Percentiles rank a stretch among this genome's conserved stretches.
phyloP scores from a whole-genome alignment of 2,113 vertebrate species.

The Nothoprocta pentlandii region DNA sequence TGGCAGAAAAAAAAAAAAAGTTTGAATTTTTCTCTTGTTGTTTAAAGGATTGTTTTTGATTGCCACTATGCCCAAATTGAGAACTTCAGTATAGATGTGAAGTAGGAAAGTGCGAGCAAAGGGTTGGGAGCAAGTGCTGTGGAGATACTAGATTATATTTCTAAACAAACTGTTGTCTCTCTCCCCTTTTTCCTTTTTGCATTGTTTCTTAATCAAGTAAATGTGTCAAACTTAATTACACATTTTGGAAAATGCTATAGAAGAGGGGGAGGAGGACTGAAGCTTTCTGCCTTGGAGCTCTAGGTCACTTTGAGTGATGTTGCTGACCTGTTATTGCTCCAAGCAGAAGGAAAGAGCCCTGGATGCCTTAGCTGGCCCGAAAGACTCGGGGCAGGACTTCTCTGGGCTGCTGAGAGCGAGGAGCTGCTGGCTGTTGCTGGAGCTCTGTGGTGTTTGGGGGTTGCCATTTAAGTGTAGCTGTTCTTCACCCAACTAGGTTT shows the following conservation, averaged over 20 bases:
- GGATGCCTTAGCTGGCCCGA: neutral
- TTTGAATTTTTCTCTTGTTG: neutral
- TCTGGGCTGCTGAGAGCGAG: neutral
- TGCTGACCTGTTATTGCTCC: neutral
- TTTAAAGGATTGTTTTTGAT: neutral
- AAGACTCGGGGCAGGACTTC: neutral
- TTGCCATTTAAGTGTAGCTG: neutral
- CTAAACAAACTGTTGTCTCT: neutral
- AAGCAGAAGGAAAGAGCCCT: neutral
- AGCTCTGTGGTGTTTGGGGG: neutral
- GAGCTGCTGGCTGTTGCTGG: neutral
- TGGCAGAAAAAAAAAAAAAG: neutral
- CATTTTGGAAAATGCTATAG: neutral
- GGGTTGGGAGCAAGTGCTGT: neutral
- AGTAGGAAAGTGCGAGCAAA: neutral
- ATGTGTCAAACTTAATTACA: neutral
- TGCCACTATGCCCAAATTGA: neutral
- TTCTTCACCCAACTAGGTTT: neutral
- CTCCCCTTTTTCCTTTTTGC: accelerated
- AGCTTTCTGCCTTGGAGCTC: neutral
- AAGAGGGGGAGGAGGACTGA: neutral
- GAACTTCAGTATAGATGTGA: accelerated
- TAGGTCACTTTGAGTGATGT: neutral
- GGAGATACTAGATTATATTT: neutral
- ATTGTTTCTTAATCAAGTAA: neutral